Evolutionary conservation across 2,113 vertebrate genomes (phyloP).

Genomic region (Kobus ellipsiprymnus): DNA sequence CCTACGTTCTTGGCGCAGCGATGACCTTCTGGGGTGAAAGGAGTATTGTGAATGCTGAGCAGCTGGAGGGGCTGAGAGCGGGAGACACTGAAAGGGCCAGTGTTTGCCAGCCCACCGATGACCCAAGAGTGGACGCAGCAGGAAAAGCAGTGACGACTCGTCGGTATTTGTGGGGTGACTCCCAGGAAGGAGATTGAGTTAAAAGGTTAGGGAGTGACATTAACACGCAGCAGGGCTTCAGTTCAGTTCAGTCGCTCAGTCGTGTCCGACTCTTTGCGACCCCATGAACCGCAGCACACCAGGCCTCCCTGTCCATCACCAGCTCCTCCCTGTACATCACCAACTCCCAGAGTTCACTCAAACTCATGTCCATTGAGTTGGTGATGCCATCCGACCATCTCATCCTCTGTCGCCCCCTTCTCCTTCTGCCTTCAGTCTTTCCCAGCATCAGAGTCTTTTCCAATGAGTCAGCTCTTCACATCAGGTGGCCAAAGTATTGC

Average conservation of each 20-base stretch:
- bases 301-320: neutral
- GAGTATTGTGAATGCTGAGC: neutral
- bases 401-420: neutral
- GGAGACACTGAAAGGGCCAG: neutral
- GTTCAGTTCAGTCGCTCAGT: neutral
- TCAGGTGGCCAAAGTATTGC: neutral
- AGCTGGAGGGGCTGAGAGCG: neutral
- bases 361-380: neutral
- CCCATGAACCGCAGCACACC: fast-evolving
- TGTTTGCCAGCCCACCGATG: neutral
- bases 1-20: neutral
- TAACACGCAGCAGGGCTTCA: neutral
- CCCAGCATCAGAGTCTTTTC: neutral
- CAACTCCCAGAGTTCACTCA: neutral
- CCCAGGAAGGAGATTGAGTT: neutral
- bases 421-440: neutral
- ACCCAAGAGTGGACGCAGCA: neutral
- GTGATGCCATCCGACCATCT: neutral
- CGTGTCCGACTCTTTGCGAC: fast-evolving
- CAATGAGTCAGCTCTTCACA: neutral
- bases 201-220: neutral
- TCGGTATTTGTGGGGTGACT: neutral
- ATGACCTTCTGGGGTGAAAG: neutral
- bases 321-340: neutral
- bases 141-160: neutral